These are phyloP conservation scores for Tanytarsus gracilentus DNA, from an alignment of 2,888 invertebrate species.

Conservation along the genomic window DNA sequence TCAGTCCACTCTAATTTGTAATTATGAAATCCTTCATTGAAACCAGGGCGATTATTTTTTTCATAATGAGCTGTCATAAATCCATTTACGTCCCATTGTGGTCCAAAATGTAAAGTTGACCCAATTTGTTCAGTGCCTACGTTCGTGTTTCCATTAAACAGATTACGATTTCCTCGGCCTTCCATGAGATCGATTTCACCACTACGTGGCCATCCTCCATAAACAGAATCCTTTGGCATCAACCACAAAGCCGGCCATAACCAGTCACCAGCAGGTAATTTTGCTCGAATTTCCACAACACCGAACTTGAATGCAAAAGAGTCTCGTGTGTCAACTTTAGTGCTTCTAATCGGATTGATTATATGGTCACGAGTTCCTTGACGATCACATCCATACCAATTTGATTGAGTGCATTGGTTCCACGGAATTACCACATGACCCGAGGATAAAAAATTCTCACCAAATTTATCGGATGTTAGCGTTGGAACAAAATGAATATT, in stretches of 20 bases:
- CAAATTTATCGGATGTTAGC: slow-evolving; percentile 48
- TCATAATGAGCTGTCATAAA: slow-evolving; percentile 6
- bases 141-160: slow-evolving; percentile 42
- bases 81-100: slow-evolving; percentile 46
- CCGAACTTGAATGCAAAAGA: slow-evolving; percentile 60
- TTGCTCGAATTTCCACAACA: slow-evolving; percentile 53
- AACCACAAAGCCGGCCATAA: slow-evolving; percentile 53
- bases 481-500: slow-evolving; percentile 51
- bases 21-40: slow-evolving; percentile 51
- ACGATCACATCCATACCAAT: slow-evolving; percentile 52
- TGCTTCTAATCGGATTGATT: slow-evolving; percentile 59
- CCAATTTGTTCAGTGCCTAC: slow-evolving; percentile 52
- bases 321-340: slow-evolving; percentile 51
- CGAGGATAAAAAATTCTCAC: slow-evolving; percentile 47
- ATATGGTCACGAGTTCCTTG: slow-evolving; percentile 46
- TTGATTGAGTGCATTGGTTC: slow-evolving; percentile 52
- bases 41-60: slow-evolving; percentile 38
- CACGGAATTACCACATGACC: slow-evolving; percentile 53
- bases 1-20: slow-evolving; percentile 61
- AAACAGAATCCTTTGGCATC: slow-evolving; percentile 53
- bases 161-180: slow-evolving; percentile 51
- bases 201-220: slow-evolving; percentile 56
- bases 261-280: slow-evolving; percentile 64
- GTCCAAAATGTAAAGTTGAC: slow-evolving; percentile 60
- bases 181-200: slow-evolving; percentile 66